Percentiles rank a stretch among this genome's conserved stretches.
Conservation (phyloP, 64 coral and sea anemone genomes). For the Acropora tenuis region DNA sequence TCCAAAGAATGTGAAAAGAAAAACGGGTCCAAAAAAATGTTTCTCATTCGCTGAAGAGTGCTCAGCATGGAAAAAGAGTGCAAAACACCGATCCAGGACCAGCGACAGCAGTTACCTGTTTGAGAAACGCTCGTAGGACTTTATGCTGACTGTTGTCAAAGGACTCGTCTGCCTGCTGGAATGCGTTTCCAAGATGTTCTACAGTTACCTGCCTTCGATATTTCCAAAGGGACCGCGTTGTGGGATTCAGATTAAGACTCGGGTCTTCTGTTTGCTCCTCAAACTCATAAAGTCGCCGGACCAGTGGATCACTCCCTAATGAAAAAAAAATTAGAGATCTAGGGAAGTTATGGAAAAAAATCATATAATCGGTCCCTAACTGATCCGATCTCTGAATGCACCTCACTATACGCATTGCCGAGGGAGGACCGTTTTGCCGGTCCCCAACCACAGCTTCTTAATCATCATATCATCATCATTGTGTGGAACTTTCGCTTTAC, state of each 20-base stretch:
- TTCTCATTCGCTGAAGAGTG: no score
- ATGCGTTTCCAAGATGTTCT: constrained; percentile 11
- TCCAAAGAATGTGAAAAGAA: background rate
- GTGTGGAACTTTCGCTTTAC: background rate
- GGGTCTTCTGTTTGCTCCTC: constrained; percentile 19
- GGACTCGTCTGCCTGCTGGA: constrained; percentile 20
- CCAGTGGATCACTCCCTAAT: constrained; percentile 31
- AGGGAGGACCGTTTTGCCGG: no score
- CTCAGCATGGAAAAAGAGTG: no score
- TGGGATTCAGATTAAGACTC: background rate
- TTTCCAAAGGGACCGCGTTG: constrained; percentile 46
- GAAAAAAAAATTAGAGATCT: no score
- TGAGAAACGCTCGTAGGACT: constrained; percentile 28
- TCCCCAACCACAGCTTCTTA: no score
- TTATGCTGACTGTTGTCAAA: background rate
- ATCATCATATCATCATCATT: no score
- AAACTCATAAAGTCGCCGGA: constrained; percentile 74
- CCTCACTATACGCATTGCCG: no score
- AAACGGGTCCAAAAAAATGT: background rate
- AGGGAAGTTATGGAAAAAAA: no score
- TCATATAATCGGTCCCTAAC: background rate
- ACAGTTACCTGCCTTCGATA: constrained; percentile 68
- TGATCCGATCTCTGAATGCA: no score
- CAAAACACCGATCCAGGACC: no score
- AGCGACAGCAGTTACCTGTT: constrained; percentile 26